Conservation (phyloP, 2,113 vertebrate genomes). For the Gopherus evgoodei region DNA sequence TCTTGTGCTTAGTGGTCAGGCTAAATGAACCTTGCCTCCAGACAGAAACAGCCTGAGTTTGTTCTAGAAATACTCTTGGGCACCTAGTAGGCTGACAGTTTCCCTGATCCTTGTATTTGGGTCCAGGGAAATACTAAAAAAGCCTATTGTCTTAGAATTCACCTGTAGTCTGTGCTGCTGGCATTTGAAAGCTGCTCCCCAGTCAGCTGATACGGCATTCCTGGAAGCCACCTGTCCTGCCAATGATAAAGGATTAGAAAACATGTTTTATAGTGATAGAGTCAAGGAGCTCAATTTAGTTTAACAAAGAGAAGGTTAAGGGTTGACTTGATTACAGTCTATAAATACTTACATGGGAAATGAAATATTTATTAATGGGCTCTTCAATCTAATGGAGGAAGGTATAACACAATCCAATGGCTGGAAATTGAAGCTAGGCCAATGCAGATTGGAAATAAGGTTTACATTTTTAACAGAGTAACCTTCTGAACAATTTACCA, state of each 20-base stretch:
- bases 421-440: neutral
- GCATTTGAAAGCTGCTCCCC: neutral
- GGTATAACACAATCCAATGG: neutral
- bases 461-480: neutral
- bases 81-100: neutral
- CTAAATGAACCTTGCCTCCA: neutral
- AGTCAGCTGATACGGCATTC: neutral
- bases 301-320: neutral
- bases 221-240: accelerated
- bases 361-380: neutral
- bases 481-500: neutral
- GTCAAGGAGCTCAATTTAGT: neutral
- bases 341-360: neutral
- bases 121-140: neutral
- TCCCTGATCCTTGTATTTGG: neutral
- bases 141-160: neutral
- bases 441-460: neutral
- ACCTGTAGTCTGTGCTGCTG: neutral
- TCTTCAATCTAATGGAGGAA: neutral
- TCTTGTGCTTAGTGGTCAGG: neutral
- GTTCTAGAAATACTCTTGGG: neutral
- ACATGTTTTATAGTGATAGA: neutral
- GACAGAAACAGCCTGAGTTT: neutral
- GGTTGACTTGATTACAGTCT: neutral
- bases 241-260: neutral